A percentile compares a stretch with the other conserved stretches of the same genome.
Conservation (phyloP, 1,140 invertebrate species). For the Brachystomella parvula region DNA sequence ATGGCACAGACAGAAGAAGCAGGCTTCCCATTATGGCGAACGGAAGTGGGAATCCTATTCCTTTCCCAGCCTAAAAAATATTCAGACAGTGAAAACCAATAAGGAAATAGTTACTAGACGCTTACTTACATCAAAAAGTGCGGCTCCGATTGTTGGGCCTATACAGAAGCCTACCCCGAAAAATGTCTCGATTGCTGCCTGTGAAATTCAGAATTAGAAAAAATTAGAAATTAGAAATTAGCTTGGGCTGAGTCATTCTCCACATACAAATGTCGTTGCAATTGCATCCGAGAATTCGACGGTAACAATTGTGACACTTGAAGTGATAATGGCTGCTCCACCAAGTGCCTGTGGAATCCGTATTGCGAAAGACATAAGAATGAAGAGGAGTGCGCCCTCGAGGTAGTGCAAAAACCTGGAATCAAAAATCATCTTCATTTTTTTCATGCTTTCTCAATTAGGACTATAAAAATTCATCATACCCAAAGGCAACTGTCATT, state of each 20-base stretch:
- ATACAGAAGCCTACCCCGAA: slow-evolving; percentile 53
- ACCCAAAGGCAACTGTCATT: slow-evolving; percentile 77
- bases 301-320: slow-evolving; percentile 85
- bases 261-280: slow-evolving; percentile 83
- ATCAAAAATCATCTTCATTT: slow-evolving; percentile 27
- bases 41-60: slow-evolving; percentile 51
- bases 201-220: not conserved
- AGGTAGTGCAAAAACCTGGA: slow-evolving; percentile 68
- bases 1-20: slow-evolving; percentile 46
- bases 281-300: slow-evolving; percentile 85
- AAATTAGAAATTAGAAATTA: too few species aligned
- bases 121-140: slow-evolving; percentile 45
- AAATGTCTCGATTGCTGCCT: slow-evolving; percentile 56
- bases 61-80: slow-evolving; percentile 41
- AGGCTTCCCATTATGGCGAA: slow-evolving; percentile 52
- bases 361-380: slow-evolving; percentile 73
- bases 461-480: slow-evolving; percentile 35
- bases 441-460: not conserved
- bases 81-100: not conserved
- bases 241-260: too few species aligned
- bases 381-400: slow-evolving; percentile 69
- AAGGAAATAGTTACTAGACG: not conserved
- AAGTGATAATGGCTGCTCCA: slow-evolving; percentile 75
- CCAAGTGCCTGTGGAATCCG: slow-evolving; percentile 70
- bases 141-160: slow-evolving; percentile 51